Conservation (phyloP, 53 echinoderm and acorn worm genomes). For the Actinopyga echinites region DNA sequence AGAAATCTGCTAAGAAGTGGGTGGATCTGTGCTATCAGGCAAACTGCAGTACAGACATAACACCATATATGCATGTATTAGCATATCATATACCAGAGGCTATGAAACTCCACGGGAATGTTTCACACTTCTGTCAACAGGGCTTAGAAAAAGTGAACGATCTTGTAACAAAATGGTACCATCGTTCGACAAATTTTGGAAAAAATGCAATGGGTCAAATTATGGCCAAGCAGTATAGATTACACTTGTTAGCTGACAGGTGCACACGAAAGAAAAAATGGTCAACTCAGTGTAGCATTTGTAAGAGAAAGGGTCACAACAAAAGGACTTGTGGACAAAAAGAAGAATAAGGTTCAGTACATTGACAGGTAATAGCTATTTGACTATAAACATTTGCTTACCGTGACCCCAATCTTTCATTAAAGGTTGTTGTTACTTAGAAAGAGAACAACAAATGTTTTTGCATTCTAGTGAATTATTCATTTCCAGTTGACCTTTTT, state of each 20-base stretch:
- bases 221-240: conserved; percentile 52
- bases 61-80: conserved; percentile 66
- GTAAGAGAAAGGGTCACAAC: conserved; percentile 30
- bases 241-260: conserved; percentile 24
- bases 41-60: conserved; percentile 52
- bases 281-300: conserved; percentile 22
- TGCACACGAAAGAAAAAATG: conserved; percentile 52
- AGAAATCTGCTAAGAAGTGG: conserved; percentile 49
- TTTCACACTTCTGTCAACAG: conserved; percentile 55
- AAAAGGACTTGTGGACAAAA: conserved; percentile 13
- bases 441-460: no score
- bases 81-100: no score
- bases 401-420: no score
- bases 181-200: conserved; percentile 60
- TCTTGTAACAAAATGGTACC: conserved; percentile 61
- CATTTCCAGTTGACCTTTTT: no score
- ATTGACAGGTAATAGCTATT: no score
- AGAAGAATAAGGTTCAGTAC: not conserved
- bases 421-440: no score
- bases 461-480: no score
- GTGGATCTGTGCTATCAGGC: conserved; percentile 15
- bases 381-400: no score
- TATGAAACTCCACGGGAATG: conserved; percentile 56
- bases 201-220: conserved; percentile 47
- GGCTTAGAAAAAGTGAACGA: conserved; percentile 56